A percentile compares a stretch with the other conserved stretches of the same genome.
Conservation (phyloP, 2,113 vertebrate genomes). For the Phaethornis superciliosus region DNA sequence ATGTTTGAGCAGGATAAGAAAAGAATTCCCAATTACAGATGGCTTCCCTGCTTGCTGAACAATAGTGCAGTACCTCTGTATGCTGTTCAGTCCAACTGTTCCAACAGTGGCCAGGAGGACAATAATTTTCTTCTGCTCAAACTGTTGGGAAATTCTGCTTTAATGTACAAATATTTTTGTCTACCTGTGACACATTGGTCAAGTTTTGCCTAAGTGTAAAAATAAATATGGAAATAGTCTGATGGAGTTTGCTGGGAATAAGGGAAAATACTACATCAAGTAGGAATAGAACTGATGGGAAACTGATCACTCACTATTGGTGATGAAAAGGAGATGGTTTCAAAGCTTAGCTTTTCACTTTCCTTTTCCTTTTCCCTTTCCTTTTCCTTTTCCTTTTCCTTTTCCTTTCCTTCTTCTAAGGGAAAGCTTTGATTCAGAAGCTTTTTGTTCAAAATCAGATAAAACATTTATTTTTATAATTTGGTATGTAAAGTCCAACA, state of each 20-base stretch:
- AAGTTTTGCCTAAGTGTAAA: not conserved
- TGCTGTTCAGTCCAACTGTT: not conserved
- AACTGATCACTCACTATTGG: not conserved
- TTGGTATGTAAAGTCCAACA: not conserved
- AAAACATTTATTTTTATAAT: not conserved
- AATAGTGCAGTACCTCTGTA: not conserved
- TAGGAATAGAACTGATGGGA: not conserved
- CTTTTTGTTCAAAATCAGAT: not conserved
- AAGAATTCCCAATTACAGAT: not conserved
- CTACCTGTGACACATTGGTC: not conserved
- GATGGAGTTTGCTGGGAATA: not conserved
- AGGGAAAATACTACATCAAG: not conserved
- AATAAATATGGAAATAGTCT: not conserved
- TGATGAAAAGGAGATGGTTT: not conserved
- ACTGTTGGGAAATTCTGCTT: not conserved
- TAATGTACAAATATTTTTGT: not conserved
- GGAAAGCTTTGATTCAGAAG: not conserved
- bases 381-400: not conserved
- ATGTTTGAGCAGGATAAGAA: not conserved
- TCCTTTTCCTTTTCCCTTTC: not conserved
- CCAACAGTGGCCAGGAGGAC: not conserved
- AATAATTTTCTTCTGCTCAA: not conserved
- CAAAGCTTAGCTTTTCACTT: not conserved
- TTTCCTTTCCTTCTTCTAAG: not conserved
- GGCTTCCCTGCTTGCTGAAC: not conserved